Evolutionary conservation across 2,888 invertebrate species (phyloP), one percentile per base, ranked within the genome.

Genomic region (Synergus laeviventris): DNA sequence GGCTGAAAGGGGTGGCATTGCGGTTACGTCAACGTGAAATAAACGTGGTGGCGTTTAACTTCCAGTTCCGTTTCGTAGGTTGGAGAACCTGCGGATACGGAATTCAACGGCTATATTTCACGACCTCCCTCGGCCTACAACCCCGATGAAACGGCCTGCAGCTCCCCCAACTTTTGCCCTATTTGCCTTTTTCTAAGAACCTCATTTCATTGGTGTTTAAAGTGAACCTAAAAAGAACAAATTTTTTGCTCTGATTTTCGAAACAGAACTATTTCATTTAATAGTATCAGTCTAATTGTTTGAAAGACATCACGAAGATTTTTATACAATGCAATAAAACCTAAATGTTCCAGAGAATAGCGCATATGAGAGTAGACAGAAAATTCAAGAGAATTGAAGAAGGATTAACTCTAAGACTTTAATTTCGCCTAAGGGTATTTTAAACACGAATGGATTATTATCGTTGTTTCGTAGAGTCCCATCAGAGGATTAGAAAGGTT

Each of bases 11-110:
- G 66, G 31, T 9, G 66, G 66, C 24, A 45, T 45, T 66, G 66
- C 42, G 66, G 66, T 66, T 45, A 66, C 66, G 66, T 66, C 66
- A 66, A 66, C 42, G 66, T 66, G 66, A 66, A 66, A 66, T 66
- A 66, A 66, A 66, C 66, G 66, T 24, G 16, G 45, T 66, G 24
- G 24, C 42, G 66, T 45, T 66, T 45, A 66, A 66, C 66, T 66
- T 66, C 45, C 14, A 45, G 66, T 66, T 45, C 45, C 45, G 24
- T 66, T 21, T 66, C 24, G 11, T 21, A 21, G 45, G 66, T 66
- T 66, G 16, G 66, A 11, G 66, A 66, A 62, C 38, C 62, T 38
- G 3, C 18, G 64, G 5, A 64, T 64, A 64, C 64, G 18, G 21
- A 64, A 42, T 42, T 42, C 64, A 64, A 64, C 21, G 18, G 21